These are phyloP conservation scores for Ctenochaetus hawaiiensis DNA, from an alignment of 2,797 vertebrate species.

Conservation along the genomic window DNA sequence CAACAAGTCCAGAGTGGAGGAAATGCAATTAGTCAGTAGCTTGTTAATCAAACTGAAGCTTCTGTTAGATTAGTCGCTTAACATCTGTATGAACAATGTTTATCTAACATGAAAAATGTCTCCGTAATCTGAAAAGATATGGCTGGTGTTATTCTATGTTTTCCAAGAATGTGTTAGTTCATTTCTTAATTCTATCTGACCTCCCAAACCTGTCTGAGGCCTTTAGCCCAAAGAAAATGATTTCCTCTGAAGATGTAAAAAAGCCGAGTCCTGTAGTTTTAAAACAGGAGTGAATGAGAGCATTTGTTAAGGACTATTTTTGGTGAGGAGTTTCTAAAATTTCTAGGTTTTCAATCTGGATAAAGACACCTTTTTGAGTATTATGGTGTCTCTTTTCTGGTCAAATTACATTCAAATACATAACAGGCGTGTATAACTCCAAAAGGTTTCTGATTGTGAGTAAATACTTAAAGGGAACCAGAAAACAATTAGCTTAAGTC, in stretches of 20 bases:
- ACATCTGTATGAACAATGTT: conserved; percentile 9
- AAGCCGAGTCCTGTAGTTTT: neutral
- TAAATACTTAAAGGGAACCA: too few relatives aligned
- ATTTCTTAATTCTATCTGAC: too few relatives aligned
- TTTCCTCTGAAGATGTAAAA: neutral
- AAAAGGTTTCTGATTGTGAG: too few relatives aligned
- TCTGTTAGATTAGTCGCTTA: conserved; percentile 26
- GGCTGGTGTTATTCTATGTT: neutral
- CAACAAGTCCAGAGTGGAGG: conserved; percentile 18
- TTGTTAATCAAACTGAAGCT: conserved; percentile 46
- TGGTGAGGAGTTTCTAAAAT: neutral
- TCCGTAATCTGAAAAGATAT: neutral
- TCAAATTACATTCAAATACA: too few relatives aligned
- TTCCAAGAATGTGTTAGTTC: neutral
- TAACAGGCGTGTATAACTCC: too few relatives aligned
- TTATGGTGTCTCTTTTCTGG: too few relatives aligned
- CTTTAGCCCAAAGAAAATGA: neutral
- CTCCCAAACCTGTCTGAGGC: neutral
- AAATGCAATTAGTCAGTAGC: conserved; percentile 23
- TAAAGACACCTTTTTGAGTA: too few relatives aligned
- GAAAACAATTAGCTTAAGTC: too few relatives aligned
- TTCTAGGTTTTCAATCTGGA: too few relatives aligned
- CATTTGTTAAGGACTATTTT: conserved; percentile 2
- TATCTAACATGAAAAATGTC: neutral
- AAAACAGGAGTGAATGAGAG: neutral